phyloP scores from a whole-genome alignment of 2,797 vertebrate genomes.

The Thalassophryne amazonica region DNA sequence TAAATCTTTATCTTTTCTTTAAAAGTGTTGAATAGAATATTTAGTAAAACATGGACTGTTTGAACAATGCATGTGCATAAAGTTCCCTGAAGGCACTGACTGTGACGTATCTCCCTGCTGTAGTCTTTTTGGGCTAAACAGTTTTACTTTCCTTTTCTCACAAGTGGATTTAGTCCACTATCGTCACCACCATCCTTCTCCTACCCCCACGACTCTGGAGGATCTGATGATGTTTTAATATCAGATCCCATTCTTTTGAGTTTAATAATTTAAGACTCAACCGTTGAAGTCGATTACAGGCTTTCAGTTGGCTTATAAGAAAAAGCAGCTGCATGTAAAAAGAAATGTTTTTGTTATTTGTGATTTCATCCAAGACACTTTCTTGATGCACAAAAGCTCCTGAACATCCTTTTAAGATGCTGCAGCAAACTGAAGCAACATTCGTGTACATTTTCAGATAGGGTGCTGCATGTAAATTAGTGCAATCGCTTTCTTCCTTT shows the following conservation, averaged over 20 bases:
- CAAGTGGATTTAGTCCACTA: conserved; percentile 32
- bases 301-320: conserved; percentile 52
- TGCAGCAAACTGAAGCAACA: conserved; percentile 2
- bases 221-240: conserved; percentile 77
- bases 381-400: conserved; percentile 34
- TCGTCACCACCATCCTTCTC: conserved; percentile 25
- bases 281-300: conserved; percentile 74
- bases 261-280: conserved; percentile 76
- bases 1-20: no score
- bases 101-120: no score
- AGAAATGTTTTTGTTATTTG: conserved; percentile 42
- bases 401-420: conserved; percentile 14
- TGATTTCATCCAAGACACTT: conserved; percentile 15
- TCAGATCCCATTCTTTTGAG: conserved; percentile 77
- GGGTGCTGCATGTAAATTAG: no score
- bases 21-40: no score
- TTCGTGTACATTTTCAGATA: conserved; percentile 32
- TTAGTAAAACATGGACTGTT: no score
- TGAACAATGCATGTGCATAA: no score
- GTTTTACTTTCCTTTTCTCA: conserved; percentile 54
- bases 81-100: no score
- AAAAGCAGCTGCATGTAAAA: conserved; percentile 56
- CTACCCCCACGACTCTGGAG: conserved; percentile 45
- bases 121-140: no score
- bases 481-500: no score